Percentiles rank a stretch among this genome's conserved stretches.
phyloP scores from a whole-genome alignment of 2,888 invertebrate species.

The Apodemia zela region DNA sequence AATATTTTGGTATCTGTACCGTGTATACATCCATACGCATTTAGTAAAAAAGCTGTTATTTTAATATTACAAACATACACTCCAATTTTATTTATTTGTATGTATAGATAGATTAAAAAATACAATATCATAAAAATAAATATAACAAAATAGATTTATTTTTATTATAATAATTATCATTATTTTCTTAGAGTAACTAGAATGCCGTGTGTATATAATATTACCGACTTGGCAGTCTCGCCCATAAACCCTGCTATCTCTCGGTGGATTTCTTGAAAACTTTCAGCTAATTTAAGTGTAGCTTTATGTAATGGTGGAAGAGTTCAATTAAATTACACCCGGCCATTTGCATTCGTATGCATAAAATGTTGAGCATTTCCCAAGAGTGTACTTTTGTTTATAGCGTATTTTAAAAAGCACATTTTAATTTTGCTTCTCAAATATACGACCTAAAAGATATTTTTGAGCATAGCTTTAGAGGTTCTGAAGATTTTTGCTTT shows the following conservation, averaged over 20 bases:
- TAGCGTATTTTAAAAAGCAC: constrained; percentile 1
- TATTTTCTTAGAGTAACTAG: background rate
- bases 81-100: too few species aligned
- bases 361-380: constrained; percentile 16
- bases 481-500: background rate
- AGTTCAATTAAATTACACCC: constrained; percentile 39
- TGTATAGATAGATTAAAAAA: too few species aligned
- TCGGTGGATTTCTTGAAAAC: constrained; percentile 43
- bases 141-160: too few species aligned
- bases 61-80: too few species aligned
- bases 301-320: constrained; percentile 29
- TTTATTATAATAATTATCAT: too few species aligned
- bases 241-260: constrained; percentile 24
- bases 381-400: constrained; percentile 11
- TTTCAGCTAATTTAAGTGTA: constrained; percentile 42
- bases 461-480: background rate
- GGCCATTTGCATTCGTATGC: constrained; percentile 16
- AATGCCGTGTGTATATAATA: background rate
- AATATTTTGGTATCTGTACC: too few species aligned
- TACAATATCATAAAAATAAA: too few species aligned
- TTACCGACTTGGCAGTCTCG: constrained; percentile 13
- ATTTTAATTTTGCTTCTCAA: constrained; percentile 7
- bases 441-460: background rate
- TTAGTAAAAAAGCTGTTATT: too few species aligned
- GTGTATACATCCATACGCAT: too few species aligned